Evolutionary conservation across 2,888 invertebrate species (phyloP).

Genomic region (Arrhopalites spinosus): DNA sequence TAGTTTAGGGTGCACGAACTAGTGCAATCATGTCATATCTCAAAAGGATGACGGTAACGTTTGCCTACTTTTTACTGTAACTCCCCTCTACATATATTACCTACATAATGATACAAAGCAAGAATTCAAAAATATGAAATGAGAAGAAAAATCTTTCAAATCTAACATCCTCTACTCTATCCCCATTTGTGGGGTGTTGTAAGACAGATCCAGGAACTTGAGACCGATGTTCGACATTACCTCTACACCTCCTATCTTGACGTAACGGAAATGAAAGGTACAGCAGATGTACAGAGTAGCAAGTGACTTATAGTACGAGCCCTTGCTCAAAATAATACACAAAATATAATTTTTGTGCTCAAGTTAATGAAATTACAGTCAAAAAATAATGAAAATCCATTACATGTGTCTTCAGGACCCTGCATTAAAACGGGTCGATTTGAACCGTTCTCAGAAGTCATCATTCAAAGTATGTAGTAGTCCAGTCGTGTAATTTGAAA

Average conservation of each 20-base stretch:
- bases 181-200: neutral
- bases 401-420: conserved; percentile 39
- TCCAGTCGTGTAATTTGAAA: too few relatives aligned
- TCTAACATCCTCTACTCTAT: neutral
- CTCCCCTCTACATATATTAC: neutral
- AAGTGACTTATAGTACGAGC: too few relatives aligned
- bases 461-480: conserved; percentile 16
- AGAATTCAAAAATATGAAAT: neutral
- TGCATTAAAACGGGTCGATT: conserved; percentile 35
- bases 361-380: neutral
- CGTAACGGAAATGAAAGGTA: too few relatives aligned
- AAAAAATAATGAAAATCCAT: conserved; percentile 7
- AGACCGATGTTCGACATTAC: too few relatives aligned
- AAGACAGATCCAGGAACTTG: neutral
- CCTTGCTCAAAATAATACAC: neutral
- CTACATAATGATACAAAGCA: neutral
- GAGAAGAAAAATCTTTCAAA: neutral
- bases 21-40: neutral
- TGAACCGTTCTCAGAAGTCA: conserved; percentile 25
- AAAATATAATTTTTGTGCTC: neutral
- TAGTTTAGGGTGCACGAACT: neutral
- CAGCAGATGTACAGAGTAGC: too few relatives aligned
- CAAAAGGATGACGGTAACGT: neutral
- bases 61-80: neutral
- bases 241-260: too few relatives aligned